These are phyloP conservation scores for Microctenopoma stevenorrisi DNA, from an alignment of 2,797 vertebrate genomes.

Conservation along the genomic window DNA sequence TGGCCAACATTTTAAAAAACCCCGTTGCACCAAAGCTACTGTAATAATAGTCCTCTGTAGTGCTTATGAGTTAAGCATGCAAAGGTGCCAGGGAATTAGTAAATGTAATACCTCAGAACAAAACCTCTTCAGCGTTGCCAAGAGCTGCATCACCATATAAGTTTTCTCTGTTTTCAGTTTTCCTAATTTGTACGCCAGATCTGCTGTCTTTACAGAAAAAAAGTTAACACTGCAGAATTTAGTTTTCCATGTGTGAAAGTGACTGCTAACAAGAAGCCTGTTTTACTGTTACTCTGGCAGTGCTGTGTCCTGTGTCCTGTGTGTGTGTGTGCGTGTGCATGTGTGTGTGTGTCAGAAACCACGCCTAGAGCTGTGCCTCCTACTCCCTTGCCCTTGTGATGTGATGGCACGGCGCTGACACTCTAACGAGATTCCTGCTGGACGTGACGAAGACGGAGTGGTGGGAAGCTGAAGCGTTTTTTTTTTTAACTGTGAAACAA, in stretches of 20 bases:
- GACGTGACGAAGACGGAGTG: constrained; percentile 48
- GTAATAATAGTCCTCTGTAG: constrained; percentile 41
- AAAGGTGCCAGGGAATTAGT: constrained; percentile 41
- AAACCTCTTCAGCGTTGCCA: constrained; percentile 14
- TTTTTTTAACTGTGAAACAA: constrained; percentile 4
- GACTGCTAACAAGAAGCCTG: constrained; percentile 49
- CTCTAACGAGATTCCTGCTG: constrained; percentile 65
- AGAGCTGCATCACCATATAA: constrained; percentile 8
- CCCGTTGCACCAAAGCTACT: constrained; percentile 34
- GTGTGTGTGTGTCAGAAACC: constrained; percentile 14
- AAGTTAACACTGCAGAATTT: background rate
- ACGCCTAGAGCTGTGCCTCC: constrained; percentile 48
- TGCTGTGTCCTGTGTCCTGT: constrained; percentile 22
- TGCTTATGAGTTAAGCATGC: constrained; percentile 16
- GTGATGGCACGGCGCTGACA: constrained; percentile 44
- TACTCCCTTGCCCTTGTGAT: constrained; percentile 28
- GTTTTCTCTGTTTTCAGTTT: background rate
- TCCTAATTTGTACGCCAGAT: background rate
- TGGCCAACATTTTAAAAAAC: constrained; percentile 31
- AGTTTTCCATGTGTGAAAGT: constrained; percentile 31
- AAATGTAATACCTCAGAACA: constrained; percentile 27
- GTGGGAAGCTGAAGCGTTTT: constrained; percentile 61
- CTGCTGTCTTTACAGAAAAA: constrained; percentile 9
- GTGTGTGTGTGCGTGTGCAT: constrained; percentile 25
- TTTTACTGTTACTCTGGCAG: constrained; percentile 36